Percentiles rank a stretch among this genome's conserved stretches.
Conservation (phyloP, 2,797 vertebrate species). For the Sebastes cheni region DNA sequence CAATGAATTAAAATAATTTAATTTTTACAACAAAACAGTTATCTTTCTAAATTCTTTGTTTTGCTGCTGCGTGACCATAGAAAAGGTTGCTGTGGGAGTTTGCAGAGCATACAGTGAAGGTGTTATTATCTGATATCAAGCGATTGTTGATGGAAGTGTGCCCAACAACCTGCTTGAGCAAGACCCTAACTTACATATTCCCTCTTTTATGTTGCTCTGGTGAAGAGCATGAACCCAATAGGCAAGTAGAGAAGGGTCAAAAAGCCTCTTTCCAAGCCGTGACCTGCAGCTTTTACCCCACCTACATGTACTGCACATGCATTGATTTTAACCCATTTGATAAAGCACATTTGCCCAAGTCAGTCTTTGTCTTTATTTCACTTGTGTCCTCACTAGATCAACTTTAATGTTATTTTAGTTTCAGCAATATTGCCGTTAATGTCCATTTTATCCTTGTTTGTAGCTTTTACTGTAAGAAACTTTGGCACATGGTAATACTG, state of each 20-base stretch:
- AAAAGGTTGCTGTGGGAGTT: not conserved
- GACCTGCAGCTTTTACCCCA: not conserved
- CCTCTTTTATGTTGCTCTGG: not conserved
- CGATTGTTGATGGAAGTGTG: not conserved
- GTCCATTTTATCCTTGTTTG: not conserved
- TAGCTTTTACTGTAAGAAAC: not conserved
- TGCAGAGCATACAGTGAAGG: not conserved
- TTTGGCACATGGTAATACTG: not conserved
- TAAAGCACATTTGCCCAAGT: not conserved
- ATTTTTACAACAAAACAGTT: not conserved
- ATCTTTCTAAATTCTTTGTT: not conserved
- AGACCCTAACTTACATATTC: too few relatives aligned
- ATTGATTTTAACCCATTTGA: not conserved
- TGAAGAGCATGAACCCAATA: not conserved
- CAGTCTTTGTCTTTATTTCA: not conserved
- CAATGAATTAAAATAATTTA: not conserved
- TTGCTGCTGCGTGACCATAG: not conserved
- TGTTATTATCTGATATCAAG: not conserved
- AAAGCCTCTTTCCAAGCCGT: not conserved
- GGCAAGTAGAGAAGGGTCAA: not conserved
- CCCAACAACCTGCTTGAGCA: not conserved
- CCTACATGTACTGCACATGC: not conserved
- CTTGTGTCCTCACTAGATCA: not conserved
- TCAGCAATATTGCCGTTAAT: not conserved
- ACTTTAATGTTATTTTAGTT: not conserved